These are phyloP conservation scores for Myopa tessellatipennis DNA, from an alignment of 2,888 invertebrate species.

Conservation along the genomic window DNA sequence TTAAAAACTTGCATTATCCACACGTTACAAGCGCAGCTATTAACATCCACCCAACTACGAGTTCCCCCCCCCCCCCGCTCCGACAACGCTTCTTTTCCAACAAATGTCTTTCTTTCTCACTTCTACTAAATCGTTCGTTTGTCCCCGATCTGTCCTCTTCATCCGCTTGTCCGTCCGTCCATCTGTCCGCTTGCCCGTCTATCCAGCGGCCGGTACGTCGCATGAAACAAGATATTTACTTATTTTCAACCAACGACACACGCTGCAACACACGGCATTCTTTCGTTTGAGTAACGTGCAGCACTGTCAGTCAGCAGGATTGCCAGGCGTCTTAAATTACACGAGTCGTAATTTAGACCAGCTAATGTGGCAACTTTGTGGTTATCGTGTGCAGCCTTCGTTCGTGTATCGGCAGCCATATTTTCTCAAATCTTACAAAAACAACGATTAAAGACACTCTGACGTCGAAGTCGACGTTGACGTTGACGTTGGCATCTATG, in stretches of 20 bases:
- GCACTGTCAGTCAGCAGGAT: constrained; percentile 42
- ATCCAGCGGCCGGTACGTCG: constrained; percentile 3
- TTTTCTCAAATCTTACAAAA: constrained; percentile 1
- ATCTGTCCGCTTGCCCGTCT: constrained; percentile 8
- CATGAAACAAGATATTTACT: constrained; percentile 46
- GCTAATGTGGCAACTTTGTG: constrained; percentile 17
- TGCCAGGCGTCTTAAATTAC: constrained; percentile 37
- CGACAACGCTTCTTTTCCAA: background rate
- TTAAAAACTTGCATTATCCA: constrained; percentile 32
- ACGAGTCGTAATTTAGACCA: constrained; percentile 24
- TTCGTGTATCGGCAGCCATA: background rate
- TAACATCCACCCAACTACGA: constrained; percentile 34
- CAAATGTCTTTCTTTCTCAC: constrained; percentile 1
- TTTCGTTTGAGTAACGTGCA: constrained; percentile 62
- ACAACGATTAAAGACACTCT: background rate
- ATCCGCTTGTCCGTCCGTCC: constrained; percentile 7
- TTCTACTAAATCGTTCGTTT: background rate
- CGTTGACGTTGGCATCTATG: too few relatives aligned
- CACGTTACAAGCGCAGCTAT: constrained; percentile 39
- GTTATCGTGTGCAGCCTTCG: constrained; percentile 8
- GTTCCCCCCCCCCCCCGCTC: background rate
- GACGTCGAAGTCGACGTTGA: too few relatives aligned
- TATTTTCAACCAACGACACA: constrained; percentile 33
- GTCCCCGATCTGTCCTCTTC: background rate
- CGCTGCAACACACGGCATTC: constrained; percentile 41